These are phyloP conservation scores for Ephialtes manifestator DNA, from an alignment of 2,888 invertebrate species.

Conservation along the genomic window DNA sequence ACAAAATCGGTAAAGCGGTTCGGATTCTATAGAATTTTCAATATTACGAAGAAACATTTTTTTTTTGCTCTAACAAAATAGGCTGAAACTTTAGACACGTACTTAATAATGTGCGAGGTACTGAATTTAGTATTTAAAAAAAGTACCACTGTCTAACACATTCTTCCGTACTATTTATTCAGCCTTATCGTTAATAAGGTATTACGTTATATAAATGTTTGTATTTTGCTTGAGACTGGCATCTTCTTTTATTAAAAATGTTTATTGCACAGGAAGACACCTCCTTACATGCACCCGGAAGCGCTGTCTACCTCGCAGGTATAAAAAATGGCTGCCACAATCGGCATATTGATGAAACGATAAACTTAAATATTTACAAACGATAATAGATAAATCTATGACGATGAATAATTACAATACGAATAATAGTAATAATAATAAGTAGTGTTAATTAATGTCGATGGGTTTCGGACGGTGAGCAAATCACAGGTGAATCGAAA, in stretches of 20 bases:
- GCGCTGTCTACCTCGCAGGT: constrained; percentile 31
- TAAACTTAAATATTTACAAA: constrained; percentile 39
- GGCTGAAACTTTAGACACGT: too few species aligned
- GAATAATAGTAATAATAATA: constrained; percentile 38
- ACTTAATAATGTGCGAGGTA: too few species aligned
- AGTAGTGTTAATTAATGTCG: constrained; percentile 37
- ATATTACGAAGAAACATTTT: too few species aligned
- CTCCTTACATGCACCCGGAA: constrained; percentile 22
- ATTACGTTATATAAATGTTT: neutral
- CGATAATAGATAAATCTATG: constrained; percentile 31
- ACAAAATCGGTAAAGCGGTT: too few species aligned
- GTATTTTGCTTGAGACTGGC: neutral
- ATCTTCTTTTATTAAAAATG: constrained; percentile 39
- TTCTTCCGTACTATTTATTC: neutral
- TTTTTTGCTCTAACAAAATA: too few species aligned
- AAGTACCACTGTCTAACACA: neutral
- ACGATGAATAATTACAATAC: constrained; percentile 23
- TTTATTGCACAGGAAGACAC: constrained; percentile 53
- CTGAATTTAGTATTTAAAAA: too few species aligned
- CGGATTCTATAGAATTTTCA: too few species aligned
- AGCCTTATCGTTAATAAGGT: too few species aligned
- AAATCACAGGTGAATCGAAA: constrained; percentile 54
- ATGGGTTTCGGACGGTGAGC: constrained; percentile 52
- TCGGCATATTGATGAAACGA: constrained; percentile 21
- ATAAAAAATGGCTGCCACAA: constrained; percentile 40